Conservation (phyloP, 2,888 invertebrate species). For the Polylopha cassiicola region DNA sequence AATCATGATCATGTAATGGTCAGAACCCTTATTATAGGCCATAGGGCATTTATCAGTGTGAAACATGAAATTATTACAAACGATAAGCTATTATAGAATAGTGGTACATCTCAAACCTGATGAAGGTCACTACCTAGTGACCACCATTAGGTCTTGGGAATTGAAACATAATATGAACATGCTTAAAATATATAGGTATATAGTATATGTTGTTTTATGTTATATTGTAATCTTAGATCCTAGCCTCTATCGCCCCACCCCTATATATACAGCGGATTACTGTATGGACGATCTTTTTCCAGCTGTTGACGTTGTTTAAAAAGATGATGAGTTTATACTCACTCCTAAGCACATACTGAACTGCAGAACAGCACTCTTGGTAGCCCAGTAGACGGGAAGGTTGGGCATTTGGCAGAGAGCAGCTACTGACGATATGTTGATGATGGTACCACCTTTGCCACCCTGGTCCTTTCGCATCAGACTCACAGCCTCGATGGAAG, state of each 20-base stretch:
- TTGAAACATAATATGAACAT: too few species aligned
- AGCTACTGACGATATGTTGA: constrained; percentile 41
- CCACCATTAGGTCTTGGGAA: too few species aligned
- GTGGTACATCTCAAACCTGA: neutral
- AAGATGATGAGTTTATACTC: constrained; percentile 22
- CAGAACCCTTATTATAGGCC: neutral
- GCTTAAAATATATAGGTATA: neutral
- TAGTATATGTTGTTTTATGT: neutral
- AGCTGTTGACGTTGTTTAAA: neutral
- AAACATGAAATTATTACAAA: neutral
- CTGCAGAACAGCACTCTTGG: constrained; percentile 41
- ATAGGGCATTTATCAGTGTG: neutral
- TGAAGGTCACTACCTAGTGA: too few species aligned
- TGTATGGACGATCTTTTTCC: too few species aligned
- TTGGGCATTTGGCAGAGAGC: constrained; percentile 27
- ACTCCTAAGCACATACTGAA: constrained; percentile 43
- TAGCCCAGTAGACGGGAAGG: constrained; percentile 35
- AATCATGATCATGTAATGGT: neutral
- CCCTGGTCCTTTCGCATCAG: constrained; percentile 42
- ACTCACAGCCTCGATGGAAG: constrained; percentile 36
- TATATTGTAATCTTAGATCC: too few species aligned
- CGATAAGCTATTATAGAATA: neutral
- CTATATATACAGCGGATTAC: too few species aligned
- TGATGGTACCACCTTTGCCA: constrained; percentile 40
- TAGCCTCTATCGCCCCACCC: too few species aligned